Percentiles rank a stretch among this genome's conserved stretches.
These are phyloP conservation scores for Amphiprion clarkii DNA, from an alignment of 2,797 vertebrate genomes.

Conservation along the genomic window DNA sequence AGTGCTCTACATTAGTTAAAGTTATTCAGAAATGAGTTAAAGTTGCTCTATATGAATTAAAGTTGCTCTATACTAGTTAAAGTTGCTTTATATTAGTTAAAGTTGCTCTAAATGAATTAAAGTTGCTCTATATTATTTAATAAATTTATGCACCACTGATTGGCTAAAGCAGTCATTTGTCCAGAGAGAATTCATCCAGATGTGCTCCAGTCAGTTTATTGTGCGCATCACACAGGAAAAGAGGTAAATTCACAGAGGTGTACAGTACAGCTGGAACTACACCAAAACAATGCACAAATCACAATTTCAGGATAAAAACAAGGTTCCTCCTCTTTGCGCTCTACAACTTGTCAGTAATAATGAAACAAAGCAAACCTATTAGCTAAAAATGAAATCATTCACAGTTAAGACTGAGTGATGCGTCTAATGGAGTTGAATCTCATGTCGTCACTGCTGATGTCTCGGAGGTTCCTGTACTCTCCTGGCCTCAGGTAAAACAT, in stretches of 20 bases:
- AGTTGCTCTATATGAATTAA: too few relatives aligned
- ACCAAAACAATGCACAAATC: constrained; percentile 55
- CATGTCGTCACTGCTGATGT: constrained; percentile 41
- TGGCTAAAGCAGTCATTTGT: background rate
- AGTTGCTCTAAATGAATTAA: too few relatives aligned
- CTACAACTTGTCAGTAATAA: constrained; percentile 30
- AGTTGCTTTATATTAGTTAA: too few relatives aligned
- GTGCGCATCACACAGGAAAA: constrained; percentile 49
- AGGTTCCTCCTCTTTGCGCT: constrained; percentile 12
- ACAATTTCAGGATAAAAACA: constrained; percentile 55
- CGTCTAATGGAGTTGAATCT: constrained; percentile 51
- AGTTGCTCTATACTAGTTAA: too few relatives aligned
- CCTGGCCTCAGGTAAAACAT: constrained; percentile 76
- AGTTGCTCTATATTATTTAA: too few relatives aligned
- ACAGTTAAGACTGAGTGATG: constrained; percentile 46
- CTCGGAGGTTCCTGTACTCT: constrained; percentile 70
- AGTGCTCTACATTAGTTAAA: too few relatives aligned
- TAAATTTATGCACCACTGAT: too few relatives aligned
- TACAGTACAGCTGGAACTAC: constrained; percentile 51
- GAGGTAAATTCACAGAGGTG: constrained; percentile 50
- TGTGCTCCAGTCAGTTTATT: constrained; percentile 60
- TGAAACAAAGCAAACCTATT: constrained; percentile 20
- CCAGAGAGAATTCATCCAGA: background rate
- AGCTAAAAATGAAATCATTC: background rate
- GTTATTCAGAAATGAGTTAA: too few relatives aligned